Base-by-base conservation (phyloP, 1,140 invertebrate species). In the Saxidomus purpurata region DNA sequence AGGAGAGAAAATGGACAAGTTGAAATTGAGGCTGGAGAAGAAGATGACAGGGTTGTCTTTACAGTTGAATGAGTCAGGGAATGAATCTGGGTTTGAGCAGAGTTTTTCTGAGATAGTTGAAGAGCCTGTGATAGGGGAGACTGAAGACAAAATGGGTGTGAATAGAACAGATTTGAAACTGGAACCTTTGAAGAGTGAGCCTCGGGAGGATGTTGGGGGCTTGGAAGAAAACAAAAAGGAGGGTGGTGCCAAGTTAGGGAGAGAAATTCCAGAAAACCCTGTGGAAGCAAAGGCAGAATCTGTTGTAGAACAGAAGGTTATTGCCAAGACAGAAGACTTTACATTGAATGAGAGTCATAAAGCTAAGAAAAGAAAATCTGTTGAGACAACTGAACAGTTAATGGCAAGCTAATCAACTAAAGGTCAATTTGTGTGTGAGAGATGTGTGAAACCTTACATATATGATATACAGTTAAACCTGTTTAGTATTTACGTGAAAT, bases 1-100 rank as follows among this genome's bases (percentile, higher is more conserved):
- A 34, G 47, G 28, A 52, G 28, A 79, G 28, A 79, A 55, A 4
- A 79, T 79, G 76, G 76, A 79, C 47, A 79, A 38, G 47, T 55
- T 79, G 31, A 79, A 79, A 52, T 31, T 79, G 15, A 52, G 19
- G 17, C 31, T 79, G 4, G 76, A 79, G 28, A 79, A 38, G n/a
- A 79, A 79, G 31, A 49, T 76, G 22, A 55, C 47, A 55, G 76
- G 76, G 47, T 79, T 79, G 25, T 38, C 67, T 6, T 38, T 71
- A 34, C 34, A 71, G 34, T 71, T 71, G 17, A 71, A 71, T 71
- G 67, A 40, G 15, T 71, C 36, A 17, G 67, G 25, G 31, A 40
- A 15, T 40, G 67, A 71, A 28, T 71, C 67, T 38, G 67, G 67
- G 28, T 1, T 71, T 25, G 67, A 71, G 34, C 8, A 38, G 34